These are phyloP conservation scores for Petrocephalus zakoni DNA, from an alignment of 2,113 vertebrate genomes.

Conservation along the genomic window DNA sequence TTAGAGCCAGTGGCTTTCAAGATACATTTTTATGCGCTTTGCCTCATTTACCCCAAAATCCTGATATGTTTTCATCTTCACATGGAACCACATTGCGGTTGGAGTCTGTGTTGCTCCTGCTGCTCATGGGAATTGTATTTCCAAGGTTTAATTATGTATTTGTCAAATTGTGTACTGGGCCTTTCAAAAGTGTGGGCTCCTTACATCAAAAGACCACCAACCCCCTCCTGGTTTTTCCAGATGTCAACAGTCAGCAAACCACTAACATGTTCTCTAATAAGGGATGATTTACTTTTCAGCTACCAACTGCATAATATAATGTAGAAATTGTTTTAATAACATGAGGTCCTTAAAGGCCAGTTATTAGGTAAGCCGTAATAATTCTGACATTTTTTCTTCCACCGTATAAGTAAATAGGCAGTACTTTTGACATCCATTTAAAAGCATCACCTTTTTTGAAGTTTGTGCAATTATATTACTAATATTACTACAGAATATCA, in stretches of 20 bases:
- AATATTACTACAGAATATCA: neutral
- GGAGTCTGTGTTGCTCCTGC: neutral
- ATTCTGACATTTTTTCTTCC: too few species aligned
- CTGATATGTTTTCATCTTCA: neutral
- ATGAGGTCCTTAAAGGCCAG: neutral
- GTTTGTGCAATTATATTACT: neutral
- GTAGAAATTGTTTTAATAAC: neutral
- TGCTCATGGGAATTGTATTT: neutral
- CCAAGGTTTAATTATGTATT: neutral
- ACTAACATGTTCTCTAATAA: neutral
- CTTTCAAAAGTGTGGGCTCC: neutral
- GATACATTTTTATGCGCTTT: neutral
- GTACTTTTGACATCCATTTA: neutral
- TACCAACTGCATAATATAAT: neutral
- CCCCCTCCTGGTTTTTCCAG: neutral
- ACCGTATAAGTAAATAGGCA: neutral
- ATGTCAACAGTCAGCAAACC: neutral
- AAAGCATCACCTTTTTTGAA: neutral
- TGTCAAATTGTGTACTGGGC: neutral
- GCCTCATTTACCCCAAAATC: neutral
- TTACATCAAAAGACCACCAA: neutral
- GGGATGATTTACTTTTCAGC: neutral
- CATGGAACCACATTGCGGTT: neutral
- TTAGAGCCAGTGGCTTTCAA: too few species aligned
- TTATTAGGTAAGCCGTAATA: too few species aligned